Evolutionary conservation across 2,797 vertebrate species (phyloP), one percentile per base, ranked within the genome.

Genomic region (Periparus ater): DNA sequence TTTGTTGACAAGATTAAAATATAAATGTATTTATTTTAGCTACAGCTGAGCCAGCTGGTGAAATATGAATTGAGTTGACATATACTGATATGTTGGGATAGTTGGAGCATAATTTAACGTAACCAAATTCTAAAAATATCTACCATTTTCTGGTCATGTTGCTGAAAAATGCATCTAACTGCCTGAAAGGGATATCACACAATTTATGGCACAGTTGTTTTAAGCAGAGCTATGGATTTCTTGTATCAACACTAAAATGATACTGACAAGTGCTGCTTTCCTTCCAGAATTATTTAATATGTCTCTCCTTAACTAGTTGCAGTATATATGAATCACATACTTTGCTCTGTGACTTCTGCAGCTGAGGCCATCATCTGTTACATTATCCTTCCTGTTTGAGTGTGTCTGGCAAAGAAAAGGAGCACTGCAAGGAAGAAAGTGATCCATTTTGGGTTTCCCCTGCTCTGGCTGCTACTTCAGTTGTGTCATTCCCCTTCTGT

Each of bases 341-440:
- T 94, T 93, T 57, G 82, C 54, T 92, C 57, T 78, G 88, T 89
- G 74, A 74, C 91, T 96, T 85, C 85, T 86, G 89, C 81, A 74
- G 84, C 48, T 73, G 92, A 84, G 89, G 70, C 38, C 88, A 93
- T 94, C 79, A 82, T 48, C 22, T 73, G 86, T 93, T 95, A 90
- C 17, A 75, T 72, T 89, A 91, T 61, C 82, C 96, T 97, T 97
- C 97, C 95, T 94, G 88, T 97, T 84, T 84, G 91, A 96, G 95
- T 93, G 50, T 93, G 89, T 96, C 85, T 86, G 88, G 97, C 97
- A 96, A 96, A 94, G 85, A 71, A 80, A 85, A 89, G n/a, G 29
- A n/a, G 48, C 74, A 62, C 21, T 7, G 36, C 90, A 95, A 97
- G 65, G 83, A 92, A 75, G 65, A 89, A 81, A 82, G 72, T 2